Evolutionary conservation across 2,888 invertebrate species (phyloP).

Genomic region (Aleiodes leptofemur): DNA sequence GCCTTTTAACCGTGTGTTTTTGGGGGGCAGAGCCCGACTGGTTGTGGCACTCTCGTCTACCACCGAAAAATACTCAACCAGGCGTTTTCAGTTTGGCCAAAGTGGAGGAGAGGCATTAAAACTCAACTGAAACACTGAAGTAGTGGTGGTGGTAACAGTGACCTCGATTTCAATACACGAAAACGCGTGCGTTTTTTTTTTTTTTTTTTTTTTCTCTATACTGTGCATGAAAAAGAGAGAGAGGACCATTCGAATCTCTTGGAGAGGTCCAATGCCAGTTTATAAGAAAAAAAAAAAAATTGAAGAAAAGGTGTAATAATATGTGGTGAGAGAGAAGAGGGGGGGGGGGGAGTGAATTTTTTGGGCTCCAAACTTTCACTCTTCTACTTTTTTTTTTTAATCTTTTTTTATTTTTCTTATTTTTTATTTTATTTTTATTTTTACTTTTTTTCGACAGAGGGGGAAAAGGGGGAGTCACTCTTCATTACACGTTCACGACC

Average conservation of each 20-base stretch:
- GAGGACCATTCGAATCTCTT: slow-evolving; percentile 13
- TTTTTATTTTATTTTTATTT: slow-evolving; percentile 39
- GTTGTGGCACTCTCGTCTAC: neutral
- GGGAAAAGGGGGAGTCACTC: neutral
- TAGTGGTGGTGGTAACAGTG: slow-evolving; percentile 73
- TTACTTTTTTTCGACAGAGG: slow-evolving; percentile 21
- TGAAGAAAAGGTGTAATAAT: no score
- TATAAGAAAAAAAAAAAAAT: no score
- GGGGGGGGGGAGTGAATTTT: slow-evolving; percentile 43
- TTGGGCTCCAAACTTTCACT: slow-evolving; percentile 62
- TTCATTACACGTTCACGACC: slow-evolving; percentile 8
- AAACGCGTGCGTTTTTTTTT: slow-evolving; percentile 56
- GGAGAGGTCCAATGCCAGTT: slow-evolving; percentile 67
- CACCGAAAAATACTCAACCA: slow-evolving; percentile 43
- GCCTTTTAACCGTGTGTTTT: slow-evolving; percentile 40
- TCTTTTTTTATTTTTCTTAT: slow-evolving; percentile 43
- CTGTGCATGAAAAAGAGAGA: slow-evolving; percentile 19
- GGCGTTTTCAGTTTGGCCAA: slow-evolving; percentile 54
- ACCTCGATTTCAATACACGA: slow-evolving; percentile 71
- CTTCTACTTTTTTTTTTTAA: slow-evolving; percentile 45
- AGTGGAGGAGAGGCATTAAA: slow-evolving; percentile 47
- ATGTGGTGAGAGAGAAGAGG: slow-evolving; percentile 50
- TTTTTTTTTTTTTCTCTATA: neutral
- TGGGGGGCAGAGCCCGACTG: slow-evolving; percentile 23
- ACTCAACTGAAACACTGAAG: neutral